Evolutionary conservation across 2,797 vertebrate species (phyloP).

Genomic region (Chiloscyllium punctatum): DNA sequence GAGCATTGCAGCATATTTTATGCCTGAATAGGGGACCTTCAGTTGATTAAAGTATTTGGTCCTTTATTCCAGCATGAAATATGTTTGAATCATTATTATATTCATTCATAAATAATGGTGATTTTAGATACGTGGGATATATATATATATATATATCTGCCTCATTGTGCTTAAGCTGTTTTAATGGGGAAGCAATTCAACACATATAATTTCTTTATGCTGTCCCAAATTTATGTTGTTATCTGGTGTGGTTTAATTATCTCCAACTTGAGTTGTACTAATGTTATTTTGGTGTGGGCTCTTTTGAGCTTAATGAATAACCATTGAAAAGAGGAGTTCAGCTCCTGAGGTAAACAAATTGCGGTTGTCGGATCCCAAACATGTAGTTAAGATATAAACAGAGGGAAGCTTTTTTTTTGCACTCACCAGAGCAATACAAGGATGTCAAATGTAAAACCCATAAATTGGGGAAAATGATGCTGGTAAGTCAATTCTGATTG

Average conservation of each 20-base stretch:
- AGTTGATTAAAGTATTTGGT: not conserved
- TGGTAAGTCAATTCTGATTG: too few relatives aligned
- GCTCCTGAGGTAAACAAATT: not conserved
- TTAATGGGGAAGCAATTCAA: not conserved
- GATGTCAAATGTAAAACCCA: too few relatives aligned
- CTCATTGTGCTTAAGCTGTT: not conserved
- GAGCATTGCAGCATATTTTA: slow-evolving; percentile 23
- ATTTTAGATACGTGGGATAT: not conserved
- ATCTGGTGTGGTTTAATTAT: not conserved
- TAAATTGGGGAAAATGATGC: too few relatives aligned
- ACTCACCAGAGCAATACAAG: too few relatives aligned
- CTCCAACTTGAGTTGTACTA: not conserved
- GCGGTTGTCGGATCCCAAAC: not conserved
- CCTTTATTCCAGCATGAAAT: slow-evolving; percentile 24
- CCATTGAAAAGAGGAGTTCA: not conserved
- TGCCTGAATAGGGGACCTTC: not conserved
- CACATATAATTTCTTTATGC: too few relatives aligned
- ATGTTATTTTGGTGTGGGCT: not conserved
- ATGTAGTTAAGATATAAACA: not conserved
- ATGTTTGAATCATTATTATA: not conserved
- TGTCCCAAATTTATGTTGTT: not conserved
- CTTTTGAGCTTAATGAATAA: not conserved
- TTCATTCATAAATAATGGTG: not conserved
- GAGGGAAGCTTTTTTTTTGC: too few relatives aligned
- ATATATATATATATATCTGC: not conserved